Evolutionary conservation across 2,113 vertebrate genomes (phyloP).

Genomic region (Hirundichthys speculiger): DNA sequence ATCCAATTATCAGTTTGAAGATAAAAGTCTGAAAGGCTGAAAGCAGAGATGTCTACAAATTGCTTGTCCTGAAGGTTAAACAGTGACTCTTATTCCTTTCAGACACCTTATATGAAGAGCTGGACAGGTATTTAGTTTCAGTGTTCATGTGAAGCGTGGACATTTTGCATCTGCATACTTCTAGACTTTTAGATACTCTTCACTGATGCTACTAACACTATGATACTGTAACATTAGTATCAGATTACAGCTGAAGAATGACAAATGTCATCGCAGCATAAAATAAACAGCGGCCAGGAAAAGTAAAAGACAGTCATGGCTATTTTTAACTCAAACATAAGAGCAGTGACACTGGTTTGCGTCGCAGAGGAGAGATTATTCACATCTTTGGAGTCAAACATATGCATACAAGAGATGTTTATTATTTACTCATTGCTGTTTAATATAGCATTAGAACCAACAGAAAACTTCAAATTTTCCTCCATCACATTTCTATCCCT

Average conservation of each 20-base stretch:
- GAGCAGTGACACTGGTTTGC: slow-evolving; percentile 4
- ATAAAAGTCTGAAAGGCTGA: not conserved
- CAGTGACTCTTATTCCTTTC: too few relatives aligned
- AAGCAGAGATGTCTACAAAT: not conserved
- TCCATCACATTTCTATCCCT: too few relatives aligned
- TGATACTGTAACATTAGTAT: slow-evolving; percentile 10
- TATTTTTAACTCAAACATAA: slow-evolving; percentile 31
- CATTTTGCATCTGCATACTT: not conserved
- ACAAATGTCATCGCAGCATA: slow-evolving; percentile 37
- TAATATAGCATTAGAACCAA: too few relatives aligned
- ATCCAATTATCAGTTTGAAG: not conserved
- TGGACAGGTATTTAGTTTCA: too few relatives aligned
- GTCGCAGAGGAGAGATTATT: not conserved
- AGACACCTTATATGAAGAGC: too few relatives aligned
- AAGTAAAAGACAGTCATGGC: not conserved
- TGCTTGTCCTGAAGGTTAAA: too few relatives aligned
- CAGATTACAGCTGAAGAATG: slow-evolving; percentile 18
- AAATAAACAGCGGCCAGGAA: slow-evolving; percentile 37
- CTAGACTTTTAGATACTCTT: slow-evolving; percentile 13
- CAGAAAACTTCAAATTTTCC: too few relatives aligned
- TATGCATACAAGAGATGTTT: too few relatives aligned
- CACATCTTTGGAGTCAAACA: too few relatives aligned
- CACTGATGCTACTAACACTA: not conserved
- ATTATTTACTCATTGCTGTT: too few relatives aligned
- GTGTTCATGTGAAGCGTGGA: too few relatives aligned